These are phyloP conservation scores for Callyntrura sp. DNA, from an alignment of 2,888 invertebrate species.

Conservation along the genomic window DNA sequence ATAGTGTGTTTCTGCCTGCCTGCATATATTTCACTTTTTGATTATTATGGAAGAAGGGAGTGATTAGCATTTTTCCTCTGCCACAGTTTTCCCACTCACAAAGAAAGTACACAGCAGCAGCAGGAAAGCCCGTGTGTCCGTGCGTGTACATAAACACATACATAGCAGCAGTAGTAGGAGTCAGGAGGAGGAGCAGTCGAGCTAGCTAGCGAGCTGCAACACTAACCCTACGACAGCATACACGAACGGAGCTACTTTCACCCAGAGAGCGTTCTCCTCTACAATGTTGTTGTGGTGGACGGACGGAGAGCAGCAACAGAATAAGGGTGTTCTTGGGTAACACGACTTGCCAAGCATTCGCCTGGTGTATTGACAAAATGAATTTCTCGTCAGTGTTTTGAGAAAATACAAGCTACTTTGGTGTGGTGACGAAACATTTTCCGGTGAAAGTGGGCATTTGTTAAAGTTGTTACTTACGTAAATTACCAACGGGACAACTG, in stretches of 20 bases:
- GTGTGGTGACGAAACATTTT: slow-evolving; percentile 13
- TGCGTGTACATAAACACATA: background rate
- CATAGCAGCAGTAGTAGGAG: background rate
- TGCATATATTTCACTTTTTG: background rate
- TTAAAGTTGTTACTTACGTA: background rate
- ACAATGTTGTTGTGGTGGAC: background rate
- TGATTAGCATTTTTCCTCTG: background rate
- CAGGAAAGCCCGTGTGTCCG: slow-evolving; percentile 69
- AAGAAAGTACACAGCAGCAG: slow-evolving; percentile 58
- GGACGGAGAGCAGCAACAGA: slow-evolving; percentile 16
- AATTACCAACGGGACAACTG: too few relatives aligned
- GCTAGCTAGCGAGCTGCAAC: background rate
- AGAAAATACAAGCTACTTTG: background rate
- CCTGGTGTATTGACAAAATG: background rate
- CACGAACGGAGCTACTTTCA: slow-evolving; percentile 43
- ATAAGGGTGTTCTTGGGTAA: background rate
- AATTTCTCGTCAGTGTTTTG: background rate
- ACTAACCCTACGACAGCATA: background rate
- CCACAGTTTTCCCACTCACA: slow-evolving; percentile 22
- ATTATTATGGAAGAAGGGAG: background rate
- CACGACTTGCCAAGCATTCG: slow-evolving; percentile 11
- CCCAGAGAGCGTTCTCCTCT: slow-evolving; percentile 47
- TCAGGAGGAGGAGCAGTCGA: slow-evolving; percentile 21
- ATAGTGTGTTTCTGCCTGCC: background rate
- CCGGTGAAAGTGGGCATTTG: slow-evolving; percentile 48